Evolutionary conservation across 2,888 invertebrate genomes (phyloP).

Genomic region (Callyntrura sp.): DNA sequence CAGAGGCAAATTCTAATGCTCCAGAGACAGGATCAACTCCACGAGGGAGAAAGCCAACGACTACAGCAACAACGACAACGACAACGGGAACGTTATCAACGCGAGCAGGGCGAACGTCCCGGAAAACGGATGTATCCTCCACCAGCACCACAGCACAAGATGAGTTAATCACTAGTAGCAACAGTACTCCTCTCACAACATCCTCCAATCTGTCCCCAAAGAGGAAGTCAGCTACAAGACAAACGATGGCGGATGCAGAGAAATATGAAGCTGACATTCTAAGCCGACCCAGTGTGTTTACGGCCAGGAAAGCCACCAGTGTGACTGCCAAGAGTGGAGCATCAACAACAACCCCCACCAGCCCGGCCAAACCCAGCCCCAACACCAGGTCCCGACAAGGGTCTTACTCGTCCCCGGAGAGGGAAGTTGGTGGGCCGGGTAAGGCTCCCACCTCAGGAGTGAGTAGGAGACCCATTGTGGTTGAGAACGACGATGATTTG

Average conservation of each 20-base stretch:
- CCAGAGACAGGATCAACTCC: constrained; percentile 39
- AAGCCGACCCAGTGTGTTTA: constrained; percentile 80
- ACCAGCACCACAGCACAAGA: constrained; percentile 34
- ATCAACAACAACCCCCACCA: not conserved
- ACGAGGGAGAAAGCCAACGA: constrained; percentile 68
- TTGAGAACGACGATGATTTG: constrained; percentile 34
- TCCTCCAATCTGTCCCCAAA: constrained; percentile 32
- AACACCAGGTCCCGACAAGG: constrained; percentile 79
- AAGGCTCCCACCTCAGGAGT: not conserved
- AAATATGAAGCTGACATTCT: constrained; percentile 83
- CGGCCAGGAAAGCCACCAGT: constrained; percentile 62
- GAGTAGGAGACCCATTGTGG: not conserved
- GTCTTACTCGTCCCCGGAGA: constrained; percentile 78
- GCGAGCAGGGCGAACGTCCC: not conserved
- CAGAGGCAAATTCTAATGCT: constrained; percentile 36
- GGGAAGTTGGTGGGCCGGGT: constrained; percentile 36
- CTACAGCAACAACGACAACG: constrained; percentile 13
- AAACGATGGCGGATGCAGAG: constrained; percentile 70
- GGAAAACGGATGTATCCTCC: constrained; percentile 44
- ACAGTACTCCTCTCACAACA: constrained; percentile 32
- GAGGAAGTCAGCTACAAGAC: constrained; percentile 35
- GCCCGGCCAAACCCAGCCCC: constrained; percentile 68
- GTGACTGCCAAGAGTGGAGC: constrained; percentile 24
- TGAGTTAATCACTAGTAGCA: constrained; percentile 36
- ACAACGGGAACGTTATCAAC: not conserved